These are phyloP conservation scores for Hypena proboscidalis DNA, from an alignment of 2,888 invertebrate species.

Conservation along the genomic window DNA sequence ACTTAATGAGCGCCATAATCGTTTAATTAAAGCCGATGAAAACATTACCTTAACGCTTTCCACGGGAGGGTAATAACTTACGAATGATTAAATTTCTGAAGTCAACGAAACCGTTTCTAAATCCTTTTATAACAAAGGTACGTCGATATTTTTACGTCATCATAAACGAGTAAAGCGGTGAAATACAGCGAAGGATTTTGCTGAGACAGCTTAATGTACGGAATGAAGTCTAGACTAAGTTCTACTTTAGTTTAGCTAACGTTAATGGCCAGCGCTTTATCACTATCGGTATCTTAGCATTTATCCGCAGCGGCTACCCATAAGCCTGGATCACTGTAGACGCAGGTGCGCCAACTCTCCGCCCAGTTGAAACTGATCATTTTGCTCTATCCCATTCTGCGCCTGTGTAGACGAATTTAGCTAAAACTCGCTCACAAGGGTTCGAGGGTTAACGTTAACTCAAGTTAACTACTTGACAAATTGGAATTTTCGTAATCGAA, in stretches of 20 bases:
- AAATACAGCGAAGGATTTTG: conserved; percentile 22
- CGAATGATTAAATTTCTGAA: conserved; percentile 44
- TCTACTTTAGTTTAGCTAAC: conserved; percentile 56
- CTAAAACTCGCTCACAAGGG: conserved; percentile 41
- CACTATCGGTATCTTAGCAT: conserved; percentile 64
- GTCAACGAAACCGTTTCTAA: conserved; percentile 22
- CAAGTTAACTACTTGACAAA: conserved; percentile 39
- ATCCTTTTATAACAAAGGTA: conserved; percentile 31
- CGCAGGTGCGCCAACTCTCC: conserved; percentile 62
- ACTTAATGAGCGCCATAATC: conserved; percentile 45
- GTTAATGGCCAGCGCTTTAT: conserved; percentile 69
- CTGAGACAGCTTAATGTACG: conserved; percentile 22
- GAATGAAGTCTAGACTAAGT: conserved; percentile 45
- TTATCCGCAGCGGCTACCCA: conserved; percentile 55
- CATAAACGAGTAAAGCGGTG: conserved; percentile 19
- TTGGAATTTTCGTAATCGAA: conserved; percentile 30
- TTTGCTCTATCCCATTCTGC: conserved; percentile 46
- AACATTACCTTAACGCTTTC: conserved; percentile 42
- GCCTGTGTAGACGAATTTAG: conserved; percentile 50
- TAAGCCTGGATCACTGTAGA: conserved; percentile 64
- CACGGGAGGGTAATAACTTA: conserved; percentile 39
- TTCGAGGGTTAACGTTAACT: conserved; percentile 45
- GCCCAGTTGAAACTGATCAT: conserved; percentile 61
- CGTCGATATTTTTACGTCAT: conserved; percentile 24
- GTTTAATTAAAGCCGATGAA: conserved; percentile 47